Base-by-base conservation (phyloP, 2,797 vertebrate species). In the Microctenopoma lineatum region DNA sequence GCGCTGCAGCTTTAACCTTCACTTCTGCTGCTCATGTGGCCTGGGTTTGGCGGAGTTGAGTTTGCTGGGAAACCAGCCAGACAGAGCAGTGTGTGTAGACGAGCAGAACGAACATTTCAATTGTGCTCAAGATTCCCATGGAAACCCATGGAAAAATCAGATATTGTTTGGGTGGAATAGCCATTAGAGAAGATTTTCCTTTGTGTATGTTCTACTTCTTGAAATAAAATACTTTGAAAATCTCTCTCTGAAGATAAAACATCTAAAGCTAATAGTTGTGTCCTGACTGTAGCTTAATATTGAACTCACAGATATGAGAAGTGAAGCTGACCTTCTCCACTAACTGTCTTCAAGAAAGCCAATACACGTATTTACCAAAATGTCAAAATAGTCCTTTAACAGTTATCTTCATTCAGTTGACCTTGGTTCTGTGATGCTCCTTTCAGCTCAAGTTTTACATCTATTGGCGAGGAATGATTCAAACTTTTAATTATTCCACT, bases 1-100 rank as follows among this genome's bases (percentile, higher is more conserved):
- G 80, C 81, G 83, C 83, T 87, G 81, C 52, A 83, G 76, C 69
- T 71, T 75, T 80, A 84, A 89, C 88, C 90, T 90, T 87, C 59
- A 68, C 78, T 71, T 75, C 72, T 66, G 71, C 73, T 77, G 84
- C 75, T 88, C 87, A 88, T 89, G 84, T 81, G 85, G 87, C 84
- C 83, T 55, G 16, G 75, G 74, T 81, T 84, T 84, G 83, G 84
- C 84, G 15, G 59, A 75, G 70, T 59, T 21, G 63, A 56, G 53
- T 38, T 53, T 14, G 36, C 86, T 79, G 78, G 84, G 84, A 90
- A 83, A 79, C 57, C 57, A 75, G 77, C 87, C 85, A 92, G 80
- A 66, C 59, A 34, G 57, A 64, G 46, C 62, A 46, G 56, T 61
- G 84, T 83, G 75, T 83, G 81, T 63, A 54, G 87, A 87, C 58